A percentile compares a stretch with the other conserved stretches of the same genome.
phyloP scores from a whole-genome alignment of 2,113 vertebrate species.

The Tylochromis polylepis region DNA sequence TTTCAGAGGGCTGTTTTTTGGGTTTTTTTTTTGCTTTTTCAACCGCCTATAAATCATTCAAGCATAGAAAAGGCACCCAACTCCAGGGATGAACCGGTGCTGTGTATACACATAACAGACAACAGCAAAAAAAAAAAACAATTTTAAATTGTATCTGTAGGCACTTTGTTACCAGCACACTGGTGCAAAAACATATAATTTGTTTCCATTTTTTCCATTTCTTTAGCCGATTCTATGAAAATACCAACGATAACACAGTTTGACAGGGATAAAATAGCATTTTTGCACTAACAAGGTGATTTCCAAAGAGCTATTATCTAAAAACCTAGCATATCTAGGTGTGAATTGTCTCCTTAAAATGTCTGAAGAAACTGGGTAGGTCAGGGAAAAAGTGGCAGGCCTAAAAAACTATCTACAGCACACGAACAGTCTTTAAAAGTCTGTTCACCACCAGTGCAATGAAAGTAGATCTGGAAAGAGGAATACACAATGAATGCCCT shows the following conservation, averaged over 20 bases:
- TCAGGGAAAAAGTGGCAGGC: background rate
- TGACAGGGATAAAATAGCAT: background rate
- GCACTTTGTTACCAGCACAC: background rate
- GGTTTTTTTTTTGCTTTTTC: background rate
- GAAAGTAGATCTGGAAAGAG: background rate
- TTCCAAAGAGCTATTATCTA: background rate
- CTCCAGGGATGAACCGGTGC: background rate
- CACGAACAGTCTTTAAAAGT: background rate
- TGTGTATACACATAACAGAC: background rate
- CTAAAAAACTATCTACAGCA: background rate
- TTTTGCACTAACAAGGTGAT: background rate
- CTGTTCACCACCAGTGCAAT: background rate
- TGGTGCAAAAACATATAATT: background rate
- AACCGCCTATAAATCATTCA: background rate
- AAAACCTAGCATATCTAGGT: background rate
- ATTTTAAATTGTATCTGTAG: background rate
- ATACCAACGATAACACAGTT: fast-evolving
- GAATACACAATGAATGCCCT: background rate
- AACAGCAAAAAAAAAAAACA: background rate
- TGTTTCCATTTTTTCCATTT: background rate
- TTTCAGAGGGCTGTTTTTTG: background rate
- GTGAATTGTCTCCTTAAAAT: background rate
- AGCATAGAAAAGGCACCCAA: background rate
- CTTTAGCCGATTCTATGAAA: background rate
- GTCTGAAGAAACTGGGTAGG: background rate